A percentile compares a stretch with the other conserved stretches of the same genome.
These are phyloP conservation scores for Dicranocentrus wangi DNA, from an alignment of 2,888 invertebrate genomes.

Conservation along the genomic window DNA sequence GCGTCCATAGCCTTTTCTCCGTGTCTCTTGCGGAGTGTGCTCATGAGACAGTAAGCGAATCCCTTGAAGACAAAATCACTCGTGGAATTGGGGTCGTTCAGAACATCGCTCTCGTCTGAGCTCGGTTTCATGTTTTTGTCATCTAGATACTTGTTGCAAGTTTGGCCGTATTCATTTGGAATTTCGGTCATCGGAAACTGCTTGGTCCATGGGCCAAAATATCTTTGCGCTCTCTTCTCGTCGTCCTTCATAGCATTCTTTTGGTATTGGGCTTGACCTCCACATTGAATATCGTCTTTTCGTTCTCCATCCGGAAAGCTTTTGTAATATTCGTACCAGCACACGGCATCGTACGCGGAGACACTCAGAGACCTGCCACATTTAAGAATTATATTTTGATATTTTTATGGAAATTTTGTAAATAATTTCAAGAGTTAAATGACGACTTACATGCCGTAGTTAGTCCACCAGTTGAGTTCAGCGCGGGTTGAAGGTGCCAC, in stretches of 20 bases:
- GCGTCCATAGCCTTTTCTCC: conserved; percentile 10
- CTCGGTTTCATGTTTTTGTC: not conserved
- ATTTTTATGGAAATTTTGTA: no score
- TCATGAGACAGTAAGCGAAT: conserved; percentile 25
- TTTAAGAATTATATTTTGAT: no score
- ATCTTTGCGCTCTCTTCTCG: not conserved
- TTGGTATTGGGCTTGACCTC: not conserved
- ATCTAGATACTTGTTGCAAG: not conserved
- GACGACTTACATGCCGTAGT: no score
- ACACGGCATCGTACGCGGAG: conserved; percentile 12
- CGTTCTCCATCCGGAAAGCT: conserved; percentile 22
- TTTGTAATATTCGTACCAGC: conserved; percentile 29
- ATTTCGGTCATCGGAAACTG: not conserved
- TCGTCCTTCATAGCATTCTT: not conserved
- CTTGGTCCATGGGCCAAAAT: conserved; percentile 2
- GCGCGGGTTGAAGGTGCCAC: not conserved
- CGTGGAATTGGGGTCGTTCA: not conserved
- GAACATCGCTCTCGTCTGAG: conserved; percentile 19
- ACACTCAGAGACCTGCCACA: not conserved
- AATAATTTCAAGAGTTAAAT: no score
- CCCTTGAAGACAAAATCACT: conserved; percentile 4
- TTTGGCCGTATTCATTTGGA: not conserved
- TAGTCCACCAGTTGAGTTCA: no score
- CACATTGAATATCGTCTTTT: not conserved
- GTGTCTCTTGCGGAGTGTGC: not conserved